Base-by-base conservation (phyloP, 1,140 invertebrate species). In the Drosophila burlai region DNA sequence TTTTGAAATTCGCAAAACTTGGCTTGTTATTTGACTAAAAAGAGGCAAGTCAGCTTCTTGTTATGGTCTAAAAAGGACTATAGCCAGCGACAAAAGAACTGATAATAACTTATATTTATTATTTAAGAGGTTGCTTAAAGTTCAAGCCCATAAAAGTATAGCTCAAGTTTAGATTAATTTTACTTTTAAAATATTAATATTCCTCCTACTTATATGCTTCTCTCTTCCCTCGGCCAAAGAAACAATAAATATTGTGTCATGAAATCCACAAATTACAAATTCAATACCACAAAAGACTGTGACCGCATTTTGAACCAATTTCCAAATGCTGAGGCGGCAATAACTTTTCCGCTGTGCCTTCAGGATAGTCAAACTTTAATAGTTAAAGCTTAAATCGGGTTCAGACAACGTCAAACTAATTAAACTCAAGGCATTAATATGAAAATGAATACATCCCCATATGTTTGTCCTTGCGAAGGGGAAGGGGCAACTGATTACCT, bases 241-340 rank as follows among this genome's bases (percentile, higher is more conserved):
- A 21, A 26, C 36, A 26, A 57, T 62, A 74, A 72, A 84, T 40
- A 67, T 76, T 67, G 31, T 46, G 46, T 60, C 43, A 72, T 59
- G 66, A 76, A 80, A 68, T 66, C 60, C 66, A 87, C 72, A 73
- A 86, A 83, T 83, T 73, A 72, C 64, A 87, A 83, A 83, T 87
- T 83, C 59, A 85, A 80, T 85, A 76, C 63, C 65, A 43, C 66
- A 66, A 81, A 73, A 69, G 63, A 60, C 45, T 46, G 34, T 77
- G 69, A 47, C 58, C 59, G 50, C 68, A 71, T 67, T 67, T 63
- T 43, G 21, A 40, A 24, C 13, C 15, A 75, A 83, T 79, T 76
- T 61, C 18, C 26, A 45, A 38, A 40, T 18, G 42, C 5, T 42
- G 24, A 36, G 15, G 42, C 68, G 38, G 11, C 24, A n/a, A 26